Conservation (phyloP, 2,888 invertebrate genomes). For the Hesperia comma region DNA sequence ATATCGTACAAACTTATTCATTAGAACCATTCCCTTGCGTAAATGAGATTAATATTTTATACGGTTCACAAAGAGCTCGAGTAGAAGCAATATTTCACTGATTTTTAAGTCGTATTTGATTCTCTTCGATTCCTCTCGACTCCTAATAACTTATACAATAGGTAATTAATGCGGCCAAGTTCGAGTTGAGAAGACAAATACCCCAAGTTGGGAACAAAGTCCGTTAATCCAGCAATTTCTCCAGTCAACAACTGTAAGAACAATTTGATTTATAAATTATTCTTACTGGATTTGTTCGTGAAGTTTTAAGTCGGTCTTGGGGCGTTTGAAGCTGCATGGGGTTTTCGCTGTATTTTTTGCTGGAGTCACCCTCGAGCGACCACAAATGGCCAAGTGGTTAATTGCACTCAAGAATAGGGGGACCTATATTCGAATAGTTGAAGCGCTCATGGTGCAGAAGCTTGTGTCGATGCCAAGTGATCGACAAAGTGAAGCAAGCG, state of each 20-base stretch:
- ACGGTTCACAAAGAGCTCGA: not conserved
- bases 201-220: constrained; percentile 27
- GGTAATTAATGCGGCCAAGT: constrained; percentile 42
- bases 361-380: no score
- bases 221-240: constrained; percentile 28
- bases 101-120: constrained; percentile 16
- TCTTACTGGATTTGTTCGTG: constrained; percentile 18
- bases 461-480: no score
- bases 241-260: constrained; percentile 28
- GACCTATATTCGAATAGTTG: no score
- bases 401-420: no score
- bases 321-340: not conserved
- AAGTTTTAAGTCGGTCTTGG: constrained; percentile 3
- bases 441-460: no score
- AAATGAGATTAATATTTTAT: not conserved
- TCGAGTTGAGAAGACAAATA: constrained; percentile 41
- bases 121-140: constrained; percentile 22
- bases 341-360: no score
- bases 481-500: no score
- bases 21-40: not conserved
- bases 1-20: not conserved
- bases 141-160: constrained; percentile 37
- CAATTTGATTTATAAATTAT: constrained; percentile 35
- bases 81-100: constrained; percentile 5
- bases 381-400: no score